Percentiles rank a stretch among this genome's conserved stretches.
Conservation (phyloP, 2,797 vertebrate genomes). For the Hirundo rustica region DNA sequence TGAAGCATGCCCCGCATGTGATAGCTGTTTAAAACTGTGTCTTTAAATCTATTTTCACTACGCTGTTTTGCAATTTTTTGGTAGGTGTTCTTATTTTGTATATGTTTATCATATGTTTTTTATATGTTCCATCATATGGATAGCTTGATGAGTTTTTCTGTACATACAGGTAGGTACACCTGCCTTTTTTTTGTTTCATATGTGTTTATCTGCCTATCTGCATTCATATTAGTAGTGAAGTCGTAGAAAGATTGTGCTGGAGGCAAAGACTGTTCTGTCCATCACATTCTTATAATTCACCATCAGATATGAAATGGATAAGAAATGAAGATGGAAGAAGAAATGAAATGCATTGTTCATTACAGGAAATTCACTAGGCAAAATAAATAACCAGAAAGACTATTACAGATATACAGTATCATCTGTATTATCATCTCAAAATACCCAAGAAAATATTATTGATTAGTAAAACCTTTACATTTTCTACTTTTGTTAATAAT, state of each 20-base stretch:
- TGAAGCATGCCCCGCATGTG: slow-evolving; percentile 64
- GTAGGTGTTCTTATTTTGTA: neutral
- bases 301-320: neutral
- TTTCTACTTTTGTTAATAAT: neutral
- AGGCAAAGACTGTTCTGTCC: neutral
- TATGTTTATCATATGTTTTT: neutral
- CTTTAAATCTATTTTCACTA: slow-evolving; percentile 60
- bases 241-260: neutral
- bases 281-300: neutral
- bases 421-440: neutral
- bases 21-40: slow-evolving; percentile 67
- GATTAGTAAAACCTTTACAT: neutral
- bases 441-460: neutral
- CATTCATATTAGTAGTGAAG: neutral
- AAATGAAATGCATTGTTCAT: neutral
- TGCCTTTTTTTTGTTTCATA: neutral
- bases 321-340: slow-evolving; percentile 10
- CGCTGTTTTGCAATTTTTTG: slow-evolving; percentile 35
- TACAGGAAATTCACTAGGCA: neutral
- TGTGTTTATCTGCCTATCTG: neutral
- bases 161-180: neutral
- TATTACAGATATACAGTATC: neutral
- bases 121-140: neutral
- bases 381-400: neutral
- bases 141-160: neutral